Conservation (phyloP, 2,797 vertebrate species). For the Pteronotus mesoamericanus region DNA sequence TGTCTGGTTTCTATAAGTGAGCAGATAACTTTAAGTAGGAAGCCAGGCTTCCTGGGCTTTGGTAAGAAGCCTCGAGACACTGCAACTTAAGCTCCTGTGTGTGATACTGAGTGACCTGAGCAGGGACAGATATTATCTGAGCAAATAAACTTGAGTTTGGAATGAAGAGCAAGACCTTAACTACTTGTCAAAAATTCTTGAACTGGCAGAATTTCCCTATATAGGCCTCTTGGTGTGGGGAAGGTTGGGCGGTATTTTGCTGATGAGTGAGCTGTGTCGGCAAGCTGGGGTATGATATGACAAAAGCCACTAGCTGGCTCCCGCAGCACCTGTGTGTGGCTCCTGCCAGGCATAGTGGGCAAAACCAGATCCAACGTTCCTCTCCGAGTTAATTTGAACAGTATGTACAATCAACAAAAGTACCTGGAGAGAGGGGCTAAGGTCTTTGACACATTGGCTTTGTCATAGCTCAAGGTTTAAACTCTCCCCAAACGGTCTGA, state of each 20-base stretch:
- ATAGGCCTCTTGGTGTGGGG: not conserved
- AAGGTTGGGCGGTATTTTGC: not conserved
- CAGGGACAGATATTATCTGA: not conserved
- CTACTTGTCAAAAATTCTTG: not conserved
- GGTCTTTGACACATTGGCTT: not conserved
- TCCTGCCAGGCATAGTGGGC: not conserved
- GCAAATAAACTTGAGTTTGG: not conserved
- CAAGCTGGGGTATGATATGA: no score
- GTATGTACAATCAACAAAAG: not conserved
- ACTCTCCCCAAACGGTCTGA: not conserved
- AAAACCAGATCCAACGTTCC: not conserved
- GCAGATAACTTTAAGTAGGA: not conserved
- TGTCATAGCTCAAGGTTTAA: not conserved
- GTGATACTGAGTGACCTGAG: not conserved
- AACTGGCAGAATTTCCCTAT: not conserved
- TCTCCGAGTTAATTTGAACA: not conserved
- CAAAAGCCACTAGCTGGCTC: not conserved
- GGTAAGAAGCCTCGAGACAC: not conserved
- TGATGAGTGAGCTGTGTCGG: not conserved
- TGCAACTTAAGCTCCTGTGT: not conserved
- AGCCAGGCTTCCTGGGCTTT: not conserved
- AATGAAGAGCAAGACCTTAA: not conserved
- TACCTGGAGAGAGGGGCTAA: not conserved
- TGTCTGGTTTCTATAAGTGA: not conserved
- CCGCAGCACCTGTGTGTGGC: not conserved